A percentile compares a stretch with the other conserved stretches of the same genome.
These are phyloP conservation scores for Lithobates pipiens DNA, from an alignment of 2,797 vertebrate species.

Conservation along the genomic window DNA sequence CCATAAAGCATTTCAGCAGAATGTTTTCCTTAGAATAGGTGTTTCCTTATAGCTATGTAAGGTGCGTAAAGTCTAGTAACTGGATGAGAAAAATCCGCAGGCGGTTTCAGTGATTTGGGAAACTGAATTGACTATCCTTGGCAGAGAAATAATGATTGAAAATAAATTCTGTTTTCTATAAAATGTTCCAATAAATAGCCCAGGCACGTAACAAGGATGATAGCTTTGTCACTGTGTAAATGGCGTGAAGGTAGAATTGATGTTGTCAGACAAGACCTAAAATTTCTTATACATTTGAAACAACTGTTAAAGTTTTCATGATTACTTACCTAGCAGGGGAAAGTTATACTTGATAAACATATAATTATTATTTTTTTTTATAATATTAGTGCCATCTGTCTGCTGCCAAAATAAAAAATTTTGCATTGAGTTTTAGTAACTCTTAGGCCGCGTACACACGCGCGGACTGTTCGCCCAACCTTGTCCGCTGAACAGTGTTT, in stretches of 20 bases:
- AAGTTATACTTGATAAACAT: not conserved
- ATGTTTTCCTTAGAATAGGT: not conserved
- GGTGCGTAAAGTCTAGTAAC: not conserved
- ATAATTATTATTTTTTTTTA: too few relatives aligned
- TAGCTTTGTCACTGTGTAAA: not conserved
- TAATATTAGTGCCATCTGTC: too few relatives aligned
- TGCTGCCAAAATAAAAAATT: too few relatives aligned
- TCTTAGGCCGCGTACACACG: too few relatives aligned
- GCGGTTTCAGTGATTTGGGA: conserved; percentile 24
- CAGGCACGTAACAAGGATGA: conserved; percentile 18
- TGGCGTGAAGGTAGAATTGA: not conserved
- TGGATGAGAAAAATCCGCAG: not conserved
- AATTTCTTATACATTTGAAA: not conserved
- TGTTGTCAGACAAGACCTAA: not conserved
- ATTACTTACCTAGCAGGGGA: not conserved
- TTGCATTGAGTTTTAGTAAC: too few relatives aligned
- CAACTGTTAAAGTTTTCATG: not conserved
- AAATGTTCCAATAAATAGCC: conserved; percentile 5
- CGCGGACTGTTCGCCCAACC: too few relatives aligned
- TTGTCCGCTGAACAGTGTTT: too few relatives aligned
- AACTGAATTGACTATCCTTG: conserved; percentile 18
- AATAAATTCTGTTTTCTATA: conserved; percentile 6
- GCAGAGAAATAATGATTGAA: conserved; percentile 9
- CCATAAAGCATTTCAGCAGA: not conserved
- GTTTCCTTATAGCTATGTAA: not conserved